Percentiles rank a stretch among this genome's conserved stretches.
phyloP scores from a whole-genome alignment of 2,113 vertebrate species.

The Trichomycterus rosablanca region DNA sequence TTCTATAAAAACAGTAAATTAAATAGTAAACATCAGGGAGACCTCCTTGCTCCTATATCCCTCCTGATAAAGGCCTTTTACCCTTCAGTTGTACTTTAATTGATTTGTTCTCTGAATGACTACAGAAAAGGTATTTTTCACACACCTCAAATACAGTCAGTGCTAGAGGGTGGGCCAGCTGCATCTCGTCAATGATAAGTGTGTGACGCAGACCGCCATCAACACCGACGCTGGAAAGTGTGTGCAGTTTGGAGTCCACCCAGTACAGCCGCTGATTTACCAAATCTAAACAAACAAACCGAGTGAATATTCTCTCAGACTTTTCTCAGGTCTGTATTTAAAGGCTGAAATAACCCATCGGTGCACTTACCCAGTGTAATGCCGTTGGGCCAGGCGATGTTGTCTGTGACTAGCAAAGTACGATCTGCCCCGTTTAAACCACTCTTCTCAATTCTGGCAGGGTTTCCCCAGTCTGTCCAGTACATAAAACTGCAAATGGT shows the following conservation, averaged over 20 bases:
- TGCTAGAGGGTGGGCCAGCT: constrained; percentile 72
- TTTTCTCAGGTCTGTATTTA: not conserved
- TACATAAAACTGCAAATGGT: constrained; percentile 77
- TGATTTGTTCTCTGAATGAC: too few relatives aligned
- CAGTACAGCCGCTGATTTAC: constrained; percentile 80
- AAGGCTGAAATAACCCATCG: too few relatives aligned
- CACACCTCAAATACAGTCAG: constrained; percentile 82
- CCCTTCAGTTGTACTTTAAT: too few relatives aligned
- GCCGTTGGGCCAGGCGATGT: constrained; percentile 82
- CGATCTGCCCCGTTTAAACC: constrained; percentile 79
- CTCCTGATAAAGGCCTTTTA: too few relatives aligned
- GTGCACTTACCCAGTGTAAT: constrained; percentile 77
- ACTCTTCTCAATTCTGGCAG: constrained; percentile 79
- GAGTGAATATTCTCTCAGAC: not conserved
- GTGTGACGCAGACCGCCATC: constrained; percentile 67
- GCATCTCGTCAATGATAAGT: constrained; percentile 57
- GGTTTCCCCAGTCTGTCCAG: constrained; percentile 83
- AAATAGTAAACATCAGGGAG: too few relatives aligned
- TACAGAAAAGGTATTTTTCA: too few relatives aligned
- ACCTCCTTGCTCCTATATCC: too few relatives aligned
- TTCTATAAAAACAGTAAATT: too few relatives aligned
- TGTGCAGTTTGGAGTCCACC: constrained; percentile 85
- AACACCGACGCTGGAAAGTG: constrained; percentile 76
- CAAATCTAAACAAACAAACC: constrained; percentile 64
- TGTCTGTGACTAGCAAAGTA: constrained; percentile 68